Conservation (phyloP, 2,113 vertebrate genomes). For the Falcunculus frontatus region DNA sequence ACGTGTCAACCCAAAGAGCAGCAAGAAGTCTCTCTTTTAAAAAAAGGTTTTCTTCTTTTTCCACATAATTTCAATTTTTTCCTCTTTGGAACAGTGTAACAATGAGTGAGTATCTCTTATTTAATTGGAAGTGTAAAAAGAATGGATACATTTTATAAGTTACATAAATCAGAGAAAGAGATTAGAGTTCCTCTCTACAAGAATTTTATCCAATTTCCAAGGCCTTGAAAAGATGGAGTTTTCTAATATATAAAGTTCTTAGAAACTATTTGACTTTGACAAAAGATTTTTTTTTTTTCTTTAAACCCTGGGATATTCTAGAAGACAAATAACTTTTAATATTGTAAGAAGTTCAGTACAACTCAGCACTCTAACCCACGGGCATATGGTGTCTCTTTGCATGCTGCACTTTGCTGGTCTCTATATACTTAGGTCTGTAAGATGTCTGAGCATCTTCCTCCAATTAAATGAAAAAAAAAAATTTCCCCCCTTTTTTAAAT, state of each 20-base stretch:
- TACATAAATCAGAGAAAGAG: constrained; percentile 19
- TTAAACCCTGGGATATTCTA: neutral
- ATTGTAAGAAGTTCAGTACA: neutral
- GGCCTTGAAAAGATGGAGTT: neutral
- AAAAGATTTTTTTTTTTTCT: neutral
- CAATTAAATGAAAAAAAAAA: accelerated
- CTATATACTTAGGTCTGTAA: neutral
- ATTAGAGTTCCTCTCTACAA: neutral
- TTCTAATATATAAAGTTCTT: neutral
- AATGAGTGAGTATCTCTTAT: neutral
- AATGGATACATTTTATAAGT: neutral
- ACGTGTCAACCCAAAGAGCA: neutral
- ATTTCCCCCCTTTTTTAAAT: accelerated
- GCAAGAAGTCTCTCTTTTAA: neutral
- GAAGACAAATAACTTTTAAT: neutral
- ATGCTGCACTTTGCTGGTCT: neutral
- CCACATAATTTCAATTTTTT: neutral
- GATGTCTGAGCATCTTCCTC: neutral
- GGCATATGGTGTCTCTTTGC: neutral
- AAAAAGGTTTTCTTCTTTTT: neutral
- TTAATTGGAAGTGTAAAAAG: constrained; percentile 24
- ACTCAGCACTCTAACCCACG: neutral
- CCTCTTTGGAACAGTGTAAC: neutral
- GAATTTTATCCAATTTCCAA: neutral
- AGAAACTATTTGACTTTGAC: neutral